Conservation (phyloP, 1,140 invertebrate species). For the Antheraea pernyi region DNA sequence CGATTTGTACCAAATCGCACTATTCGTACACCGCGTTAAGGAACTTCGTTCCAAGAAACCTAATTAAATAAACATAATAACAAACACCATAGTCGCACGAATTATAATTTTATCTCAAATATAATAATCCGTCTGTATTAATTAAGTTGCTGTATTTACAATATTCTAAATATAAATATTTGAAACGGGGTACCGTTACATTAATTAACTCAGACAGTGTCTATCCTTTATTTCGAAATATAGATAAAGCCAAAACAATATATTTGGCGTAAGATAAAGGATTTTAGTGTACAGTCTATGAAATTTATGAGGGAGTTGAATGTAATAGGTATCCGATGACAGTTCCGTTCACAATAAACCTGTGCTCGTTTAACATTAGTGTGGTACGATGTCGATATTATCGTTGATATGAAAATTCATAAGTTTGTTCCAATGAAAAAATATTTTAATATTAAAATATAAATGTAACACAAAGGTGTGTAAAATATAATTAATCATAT, state of each 20-base stretch:
- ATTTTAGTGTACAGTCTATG: constrained; percentile 14
- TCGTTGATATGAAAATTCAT: constrained; percentile 20
- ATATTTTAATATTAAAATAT: no score
- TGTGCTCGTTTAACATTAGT: constrained; percentile 25
- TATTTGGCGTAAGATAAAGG: constrained; percentile 6
- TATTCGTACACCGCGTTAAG: no score
- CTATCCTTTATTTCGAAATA: not conserved
- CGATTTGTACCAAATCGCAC: no score
- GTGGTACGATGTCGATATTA: constrained; percentile 10
- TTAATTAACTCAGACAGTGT: not conserved
- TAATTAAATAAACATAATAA: no score
- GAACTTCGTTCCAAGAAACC: no score
- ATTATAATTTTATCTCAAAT: no score
- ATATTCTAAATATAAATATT: not conserved
- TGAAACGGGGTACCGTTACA: no score
- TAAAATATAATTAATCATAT: no score
- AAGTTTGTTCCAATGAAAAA: no score
- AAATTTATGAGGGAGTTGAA: constrained; percentile 36
- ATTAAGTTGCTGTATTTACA: not conserved
- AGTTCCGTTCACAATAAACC: constrained; percentile 38
- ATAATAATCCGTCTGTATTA: not conserved
- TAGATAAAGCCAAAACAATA: not conserved
- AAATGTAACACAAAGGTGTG: no score
- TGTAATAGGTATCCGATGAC: constrained; percentile 39
- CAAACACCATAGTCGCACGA: no score